Conservation (phyloP, 2,797 vertebrate species). For the Chrosomus eos region DNA sequence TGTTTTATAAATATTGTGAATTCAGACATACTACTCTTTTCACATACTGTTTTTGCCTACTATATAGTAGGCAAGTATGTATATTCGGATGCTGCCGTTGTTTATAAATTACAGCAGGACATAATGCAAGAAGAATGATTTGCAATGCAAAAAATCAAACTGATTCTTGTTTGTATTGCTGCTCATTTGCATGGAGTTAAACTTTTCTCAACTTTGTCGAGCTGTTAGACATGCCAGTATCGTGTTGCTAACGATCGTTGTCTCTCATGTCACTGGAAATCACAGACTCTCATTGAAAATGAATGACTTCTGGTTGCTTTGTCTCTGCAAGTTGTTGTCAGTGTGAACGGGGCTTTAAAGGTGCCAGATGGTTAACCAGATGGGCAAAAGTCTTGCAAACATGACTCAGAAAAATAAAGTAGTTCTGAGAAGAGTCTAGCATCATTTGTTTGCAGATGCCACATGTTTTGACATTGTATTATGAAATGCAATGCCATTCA, state of each 20-base stretch:
- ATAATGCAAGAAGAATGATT: neutral
- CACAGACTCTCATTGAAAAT: conserved; percentile 21
- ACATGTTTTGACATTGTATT: conserved; percentile 6
- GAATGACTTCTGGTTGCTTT: conserved; percentile 6
- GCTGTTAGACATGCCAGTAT: neutral
- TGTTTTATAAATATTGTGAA: neutral
- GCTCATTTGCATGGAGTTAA: neutral
- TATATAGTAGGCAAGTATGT: neutral
- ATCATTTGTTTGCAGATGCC: conserved; percentile 5
- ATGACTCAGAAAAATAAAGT: conserved; percentile 2
- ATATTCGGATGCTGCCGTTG: neutral
- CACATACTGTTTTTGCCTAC: too few species aligned
- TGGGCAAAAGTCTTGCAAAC: conserved; percentile 14
- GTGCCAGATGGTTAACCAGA: conserved; percentile 32
- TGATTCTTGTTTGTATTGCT: neutral
- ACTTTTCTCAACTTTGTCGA: neutral
- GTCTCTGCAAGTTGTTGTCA: conserved; percentile 4
- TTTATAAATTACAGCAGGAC: conserved; percentile 12
- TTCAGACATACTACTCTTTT: neutral
- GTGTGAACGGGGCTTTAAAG: neutral
- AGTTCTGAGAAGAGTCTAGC: neutral
- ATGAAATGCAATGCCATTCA: neutral
- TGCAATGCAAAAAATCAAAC: neutral
- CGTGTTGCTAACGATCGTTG: neutral
- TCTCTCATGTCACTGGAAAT: neutral